These are phyloP conservation scores for Habrosyne pyritoides DNA, from an alignment of 2,888 invertebrate species.

Conservation along the genomic window DNA sequence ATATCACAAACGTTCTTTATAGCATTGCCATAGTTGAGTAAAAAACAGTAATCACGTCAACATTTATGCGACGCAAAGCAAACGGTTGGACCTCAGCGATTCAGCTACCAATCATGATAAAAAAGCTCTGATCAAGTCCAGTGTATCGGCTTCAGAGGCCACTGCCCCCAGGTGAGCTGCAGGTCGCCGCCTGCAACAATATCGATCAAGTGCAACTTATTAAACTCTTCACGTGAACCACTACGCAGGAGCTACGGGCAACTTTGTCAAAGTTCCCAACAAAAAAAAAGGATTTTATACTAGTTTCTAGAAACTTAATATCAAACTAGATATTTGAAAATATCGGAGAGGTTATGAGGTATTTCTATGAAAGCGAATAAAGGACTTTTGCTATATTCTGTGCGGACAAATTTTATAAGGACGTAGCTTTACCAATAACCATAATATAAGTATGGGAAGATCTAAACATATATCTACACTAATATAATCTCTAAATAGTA, in stretches of 20 bases:
- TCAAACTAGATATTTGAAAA: background rate
- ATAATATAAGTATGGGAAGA: too few relatives aligned
- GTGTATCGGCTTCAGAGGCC: too few relatives aligned
- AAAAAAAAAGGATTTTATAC: background rate
- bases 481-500: too few relatives aligned
- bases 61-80: too few relatives aligned
- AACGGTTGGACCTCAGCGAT: too few relatives aligned
- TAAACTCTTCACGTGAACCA: conserved; percentile 1
- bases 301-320: conserved; percentile 5
- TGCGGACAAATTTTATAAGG: background rate
- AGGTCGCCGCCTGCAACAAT: background rate
- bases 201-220: conserved; percentile 1
- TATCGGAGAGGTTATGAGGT: background rate
- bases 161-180: background rate
- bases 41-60: too few relatives aligned
- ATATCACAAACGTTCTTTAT: too few relatives aligned
- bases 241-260: conserved; percentile 2
- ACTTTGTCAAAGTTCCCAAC: background rate
- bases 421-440: too few relatives aligned
- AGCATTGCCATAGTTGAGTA: too few relatives aligned
- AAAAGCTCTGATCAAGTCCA: too few relatives aligned
- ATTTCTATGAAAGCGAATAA: background rate
- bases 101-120: too few relatives aligned
- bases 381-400: background rate
- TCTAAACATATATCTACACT: too few relatives aligned